These are phyloP conservation scores for Poeciliopsis presidionis DNA, from an alignment of 2,797 vertebrate genomes.

Conservation along the genomic window DNA sequence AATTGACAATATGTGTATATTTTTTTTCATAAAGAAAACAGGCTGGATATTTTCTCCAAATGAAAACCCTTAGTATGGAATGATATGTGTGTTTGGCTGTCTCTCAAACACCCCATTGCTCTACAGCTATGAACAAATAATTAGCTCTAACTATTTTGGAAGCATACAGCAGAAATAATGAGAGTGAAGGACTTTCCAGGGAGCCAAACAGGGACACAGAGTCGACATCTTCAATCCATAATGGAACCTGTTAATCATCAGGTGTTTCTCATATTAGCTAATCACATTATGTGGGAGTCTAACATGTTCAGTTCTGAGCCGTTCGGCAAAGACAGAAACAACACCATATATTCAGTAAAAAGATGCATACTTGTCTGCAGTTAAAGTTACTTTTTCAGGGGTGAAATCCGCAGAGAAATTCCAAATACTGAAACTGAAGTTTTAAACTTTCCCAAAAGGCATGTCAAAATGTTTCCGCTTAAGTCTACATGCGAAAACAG, in stretches of 20 bases:
- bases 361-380: neutral
- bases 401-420: neutral
- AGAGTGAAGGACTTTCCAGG: neutral
- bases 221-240: neutral
- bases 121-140: neutral
- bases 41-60: neutral
- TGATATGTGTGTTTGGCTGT: neutral
- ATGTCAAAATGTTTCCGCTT: slow-evolving; percentile 5
- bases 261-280: neutral
- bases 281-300: neutral
- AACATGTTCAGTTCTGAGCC: neutral
- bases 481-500: neutral
- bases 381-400: neutral
- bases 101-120: neutral
- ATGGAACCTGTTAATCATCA: neutral
- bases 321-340: neutral
- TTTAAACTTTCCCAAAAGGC: neutral
- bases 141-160: neutral
- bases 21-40: neutral
- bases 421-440: neutral
- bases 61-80: neutral
- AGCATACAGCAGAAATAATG: neutral
- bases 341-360: neutral
- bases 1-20: neutral
- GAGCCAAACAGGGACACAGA: neutral